Evolutionary conservation across 2,113 vertebrate genomes (phyloP).

Genomic region (Aldabrachelys gigantea): DNA sequence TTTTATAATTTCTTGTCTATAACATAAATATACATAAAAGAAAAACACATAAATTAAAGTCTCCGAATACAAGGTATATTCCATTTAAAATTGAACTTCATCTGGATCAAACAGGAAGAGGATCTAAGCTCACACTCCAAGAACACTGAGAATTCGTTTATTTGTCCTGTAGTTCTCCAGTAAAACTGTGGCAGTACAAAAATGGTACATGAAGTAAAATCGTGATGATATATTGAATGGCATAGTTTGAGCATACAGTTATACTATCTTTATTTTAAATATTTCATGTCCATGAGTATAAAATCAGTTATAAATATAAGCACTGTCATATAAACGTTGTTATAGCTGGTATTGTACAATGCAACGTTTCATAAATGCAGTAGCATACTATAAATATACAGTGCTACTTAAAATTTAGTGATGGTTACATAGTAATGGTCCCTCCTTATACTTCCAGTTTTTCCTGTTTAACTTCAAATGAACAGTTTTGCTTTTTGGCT

Average conservation of each 20-base stretch:
- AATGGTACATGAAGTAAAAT: not conserved
- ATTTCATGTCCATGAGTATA: not conserved
- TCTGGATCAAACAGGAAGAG: not conserved
- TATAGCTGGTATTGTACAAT: not conserved
- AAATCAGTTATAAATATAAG: not conserved
- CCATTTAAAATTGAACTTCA: not conserved
- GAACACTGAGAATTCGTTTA: not conserved
- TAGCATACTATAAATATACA: not conserved
- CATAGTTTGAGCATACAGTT: not conserved
- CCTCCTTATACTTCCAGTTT: not conserved
- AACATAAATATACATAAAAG: not conserved
- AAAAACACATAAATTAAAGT: not conserved
- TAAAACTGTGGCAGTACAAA: not conserved
- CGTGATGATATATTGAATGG: not conserved
- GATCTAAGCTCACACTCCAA: not conserved
- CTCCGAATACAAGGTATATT: not conserved
- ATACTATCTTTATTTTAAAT: not conserved
- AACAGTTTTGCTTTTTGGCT: not conserved
- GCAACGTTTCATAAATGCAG: not conserved
- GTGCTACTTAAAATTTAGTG: not conserved
- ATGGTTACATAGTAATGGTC: not conserved
- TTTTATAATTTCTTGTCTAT: not conserved
- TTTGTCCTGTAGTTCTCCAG: not conserved
- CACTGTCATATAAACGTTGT: not conserved
- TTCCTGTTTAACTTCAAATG: not conserved